These are phyloP conservation scores for Caenorhabditis japonica DNA, from an alignment of 2,888 invertebrate species.

Conservation along the genomic window DNA sequence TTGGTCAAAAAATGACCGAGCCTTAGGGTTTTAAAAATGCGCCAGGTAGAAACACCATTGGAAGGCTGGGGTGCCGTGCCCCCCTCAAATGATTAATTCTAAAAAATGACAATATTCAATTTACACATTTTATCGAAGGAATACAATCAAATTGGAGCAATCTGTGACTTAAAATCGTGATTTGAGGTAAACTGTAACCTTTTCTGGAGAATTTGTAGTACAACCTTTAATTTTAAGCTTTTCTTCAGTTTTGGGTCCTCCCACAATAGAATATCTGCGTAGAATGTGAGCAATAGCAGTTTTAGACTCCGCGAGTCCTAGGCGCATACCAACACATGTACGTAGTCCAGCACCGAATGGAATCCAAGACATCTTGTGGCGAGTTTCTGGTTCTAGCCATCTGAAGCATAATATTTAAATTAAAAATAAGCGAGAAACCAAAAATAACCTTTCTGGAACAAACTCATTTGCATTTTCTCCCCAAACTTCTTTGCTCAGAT, in stretches of 20 bases:
- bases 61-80: too few relatives aligned
- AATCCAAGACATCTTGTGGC: conserved; percentile 53
- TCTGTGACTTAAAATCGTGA: conserved; percentile 3
- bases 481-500: conserved; percentile 70
- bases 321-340: conserved; percentile 70
- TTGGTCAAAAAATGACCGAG: too few relatives aligned
- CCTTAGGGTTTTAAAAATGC: too few relatives aligned
- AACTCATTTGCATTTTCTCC: conserved; percentile 72
- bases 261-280: conserved; percentile 55
- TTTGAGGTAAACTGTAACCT: conserved; percentile 24
- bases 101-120: too few relatives aligned
- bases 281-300: conserved; percentile 65
- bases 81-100: too few relatives aligned
- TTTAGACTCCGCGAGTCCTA: conserved; percentile 72
- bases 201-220: conserved; percentile 29
- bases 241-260: conserved; percentile 59
- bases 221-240: conserved; percentile 46
- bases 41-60: too few relatives aligned
- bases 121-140: too few relatives aligned
- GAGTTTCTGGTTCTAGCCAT: conserved; percentile 44
- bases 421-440: background rate
- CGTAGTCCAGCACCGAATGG: conserved; percentile 73
- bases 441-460: conserved; percentile 62
- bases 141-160: too few relatives aligned
- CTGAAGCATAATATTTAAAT: conserved; percentile 15